These are phyloP conservation scores for Chalcosyrphus nemorum DNA, from an alignment of 2,888 invertebrate species.

Conservation along the genomic window DNA sequence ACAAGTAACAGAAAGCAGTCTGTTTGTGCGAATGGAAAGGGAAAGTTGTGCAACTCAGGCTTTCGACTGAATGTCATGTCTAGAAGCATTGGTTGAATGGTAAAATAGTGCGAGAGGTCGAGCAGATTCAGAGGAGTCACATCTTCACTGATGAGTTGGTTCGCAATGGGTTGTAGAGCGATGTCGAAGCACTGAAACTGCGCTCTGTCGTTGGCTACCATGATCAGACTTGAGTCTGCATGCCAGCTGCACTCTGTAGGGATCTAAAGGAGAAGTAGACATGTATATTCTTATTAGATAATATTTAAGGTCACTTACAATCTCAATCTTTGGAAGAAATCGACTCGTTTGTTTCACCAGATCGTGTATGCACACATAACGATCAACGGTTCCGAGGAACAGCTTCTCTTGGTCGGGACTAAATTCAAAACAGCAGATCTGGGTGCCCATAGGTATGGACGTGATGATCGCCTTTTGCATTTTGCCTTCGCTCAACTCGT, in stretches of 20 bases:
- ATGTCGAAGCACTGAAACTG: conserved; percentile 90
- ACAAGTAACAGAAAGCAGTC: conserved; percentile 84
- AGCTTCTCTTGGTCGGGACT: conserved; percentile 89
- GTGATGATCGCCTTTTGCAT: conserved; percentile 87
- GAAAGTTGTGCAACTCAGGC: conserved; percentile 81
- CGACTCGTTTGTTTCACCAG: conserved; percentile 88
- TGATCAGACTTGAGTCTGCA: conserved; percentile 86
- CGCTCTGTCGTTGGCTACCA: conserved; percentile 87
- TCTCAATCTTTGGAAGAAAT: conserved; percentile 87
- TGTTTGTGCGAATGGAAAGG: conserved; percentile 81
- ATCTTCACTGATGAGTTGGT: conserved; percentile 87
- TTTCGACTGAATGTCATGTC: conserved; percentile 85
- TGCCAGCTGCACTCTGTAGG: conserved; percentile 89
- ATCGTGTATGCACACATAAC: conserved; percentile 91
- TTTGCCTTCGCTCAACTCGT: conserved; percentile 83
- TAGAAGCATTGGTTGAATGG: conserved; percentile 83
- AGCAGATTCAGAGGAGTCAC: conserved; percentile 85
- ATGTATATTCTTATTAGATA: too few species aligned
- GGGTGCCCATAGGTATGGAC: conserved; percentile 87
- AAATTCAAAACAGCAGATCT: conserved; percentile 86
- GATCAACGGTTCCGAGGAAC: conserved; percentile 92
- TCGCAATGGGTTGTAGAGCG: conserved; percentile 86
- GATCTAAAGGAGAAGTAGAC: conserved; percentile 82
- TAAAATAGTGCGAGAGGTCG: conserved; percentile 84
- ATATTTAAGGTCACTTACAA: too few species aligned